phyloP scores from a whole-genome alignment of 2,797 vertebrate species.

The Sebastiscus albofasciatus region DNA sequence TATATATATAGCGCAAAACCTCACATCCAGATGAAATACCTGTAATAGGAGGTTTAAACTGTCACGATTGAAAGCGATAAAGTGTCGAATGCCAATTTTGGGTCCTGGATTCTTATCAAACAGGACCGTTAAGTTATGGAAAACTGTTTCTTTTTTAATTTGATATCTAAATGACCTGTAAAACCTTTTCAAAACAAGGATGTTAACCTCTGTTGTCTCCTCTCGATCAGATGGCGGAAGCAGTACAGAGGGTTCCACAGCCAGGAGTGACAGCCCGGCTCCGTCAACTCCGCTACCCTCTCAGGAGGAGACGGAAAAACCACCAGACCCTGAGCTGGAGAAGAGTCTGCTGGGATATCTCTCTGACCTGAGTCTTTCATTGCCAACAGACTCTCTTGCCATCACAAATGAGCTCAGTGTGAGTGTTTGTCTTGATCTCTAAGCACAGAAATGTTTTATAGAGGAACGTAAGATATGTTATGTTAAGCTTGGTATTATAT shows the following conservation, averaged over 20 bases:
- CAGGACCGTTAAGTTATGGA: not conserved
- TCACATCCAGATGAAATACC: not conserved
- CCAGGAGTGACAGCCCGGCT: conserved; percentile 90
- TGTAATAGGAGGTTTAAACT: not conserved
- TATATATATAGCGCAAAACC: not conserved
- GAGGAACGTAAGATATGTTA: not conserved
- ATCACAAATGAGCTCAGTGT: conserved; percentile 91
- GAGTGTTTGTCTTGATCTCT: conserved; percentile 55
- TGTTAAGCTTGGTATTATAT: not conserved
- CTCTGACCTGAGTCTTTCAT: conserved; percentile 88
- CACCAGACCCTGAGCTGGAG: conserved; percentile 91
- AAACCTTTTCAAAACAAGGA: not conserved
- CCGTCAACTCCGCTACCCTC: conserved; percentile 72
- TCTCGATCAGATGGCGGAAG: conserved; percentile 79
- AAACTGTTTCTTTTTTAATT: not conserved
- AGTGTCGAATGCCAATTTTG: not conserved
- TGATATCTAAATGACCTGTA: not conserved
- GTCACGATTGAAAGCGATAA: not conserved
- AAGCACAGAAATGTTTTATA: not conserved
- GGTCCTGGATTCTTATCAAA: not conserved
- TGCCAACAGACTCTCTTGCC: conserved; percentile 89
- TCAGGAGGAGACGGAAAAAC: conserved; percentile 82
- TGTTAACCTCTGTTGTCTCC: not conserved
- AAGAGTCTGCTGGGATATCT: conserved; percentile 90
- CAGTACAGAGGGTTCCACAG: conserved; percentile 78